Base-by-base conservation (phyloP, 2,113 vertebrate species). In the Oncorhynchus nerka region DNA sequence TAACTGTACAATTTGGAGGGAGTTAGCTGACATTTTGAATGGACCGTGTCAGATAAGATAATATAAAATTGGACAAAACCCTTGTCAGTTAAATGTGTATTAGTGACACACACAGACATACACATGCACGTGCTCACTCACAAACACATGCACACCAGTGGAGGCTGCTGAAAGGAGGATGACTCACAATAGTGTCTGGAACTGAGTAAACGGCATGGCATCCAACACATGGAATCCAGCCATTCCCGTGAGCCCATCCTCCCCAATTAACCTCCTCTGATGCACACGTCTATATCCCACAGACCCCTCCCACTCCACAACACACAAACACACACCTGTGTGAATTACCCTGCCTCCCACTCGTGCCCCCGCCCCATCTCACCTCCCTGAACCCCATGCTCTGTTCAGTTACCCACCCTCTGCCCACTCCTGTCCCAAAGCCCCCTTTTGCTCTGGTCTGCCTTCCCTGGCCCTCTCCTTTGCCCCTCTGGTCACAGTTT, bases 391-490 rank as follows among this genome's bases (percentile, higher is more conserved):
- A 30, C 28, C 68, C 32, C 34, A 70, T 9, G 12, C 68, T 8
- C 48, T 26, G 1, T 55, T n/a, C 2, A 39, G 26, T 4, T 70
- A 15, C 70, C 61, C 74, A 51, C 67, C 68, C 39, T 24, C 62
- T 84, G 70, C 78, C 20, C 26, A 3, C 13, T 67, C 11, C 59
- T 66, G 71, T 76, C 76, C 76, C 75, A 76, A 78, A 74, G 77
- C 87, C 77, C 71, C 75, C 78, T 49, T 75, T 61, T 34, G 71
- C 1, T 71, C 84, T 68, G 30, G 15, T 19, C 30, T 34, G 32
- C 15, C 39, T 20, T 48, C 68, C 39, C 19, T 9, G 39, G 7
- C 48, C 51, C n/a, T 49, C 62, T 34, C 20, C 7, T 11, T 48
- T n/a, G 28, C 19, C 51, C 55, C 55, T 19, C 51, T 22, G 30